These are phyloP conservation scores for Thalassoma bifasciatum DNA, from an alignment of 2,113 vertebrate genomes.

Conservation along the genomic window DNA sequence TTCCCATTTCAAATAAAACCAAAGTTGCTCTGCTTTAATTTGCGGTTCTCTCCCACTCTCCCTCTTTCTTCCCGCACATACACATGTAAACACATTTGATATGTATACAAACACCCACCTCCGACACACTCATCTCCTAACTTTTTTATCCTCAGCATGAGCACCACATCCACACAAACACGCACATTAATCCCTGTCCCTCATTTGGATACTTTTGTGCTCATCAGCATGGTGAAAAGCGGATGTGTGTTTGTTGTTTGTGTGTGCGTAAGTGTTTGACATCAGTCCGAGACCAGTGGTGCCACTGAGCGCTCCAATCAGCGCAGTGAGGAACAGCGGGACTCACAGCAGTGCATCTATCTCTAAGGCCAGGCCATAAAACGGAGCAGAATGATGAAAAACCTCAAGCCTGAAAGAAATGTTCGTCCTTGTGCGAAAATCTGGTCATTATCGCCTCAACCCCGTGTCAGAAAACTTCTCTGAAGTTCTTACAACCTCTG, in stretches of 20 bases:
- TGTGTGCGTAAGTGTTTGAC: slow-evolving; percentile 14
- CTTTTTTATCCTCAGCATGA: slow-evolving; percentile 4
- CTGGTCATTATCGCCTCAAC: slow-evolving; percentile 57
- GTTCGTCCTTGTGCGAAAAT: slow-evolving; percentile 23
- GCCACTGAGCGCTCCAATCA: slow-evolving; percentile 65
- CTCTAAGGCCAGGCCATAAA: slow-evolving; percentile 58
- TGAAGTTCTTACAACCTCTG: slow-evolving; percentile 9
- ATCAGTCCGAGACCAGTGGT: slow-evolving; percentile 32
- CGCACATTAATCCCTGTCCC: slow-evolving; percentile 42
- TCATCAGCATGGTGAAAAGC: slow-evolving; percentile 55
- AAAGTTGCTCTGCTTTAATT: slow-evolving; percentile 24
- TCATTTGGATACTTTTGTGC: slow-evolving; percentile 57
- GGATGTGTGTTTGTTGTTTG: slow-evolving; percentile 19
- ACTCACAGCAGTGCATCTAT: slow-evolving; percentile 59
- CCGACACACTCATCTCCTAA: slow-evolving; percentile 1
- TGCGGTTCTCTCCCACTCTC: slow-evolving; percentile 6
- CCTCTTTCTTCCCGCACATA: background rate
- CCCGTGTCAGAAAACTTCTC: slow-evolving; percentile 34
- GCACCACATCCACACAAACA: slow-evolving; percentile 20
- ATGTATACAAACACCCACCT: slow-evolving; percentile 16
- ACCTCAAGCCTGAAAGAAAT: slow-evolving; percentile 43
- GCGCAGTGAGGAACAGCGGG: slow-evolving; percentile 56
- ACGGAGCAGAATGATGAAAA: slow-evolving; percentile 68
- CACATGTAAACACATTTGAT: slow-evolving; percentile 11
- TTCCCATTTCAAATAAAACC: slow-evolving; percentile 12